These are phyloP conservation scores for Diphyllodes magnificus DNA, from an alignment of 2,113 vertebrate genomes.

Conservation along the genomic window DNA sequence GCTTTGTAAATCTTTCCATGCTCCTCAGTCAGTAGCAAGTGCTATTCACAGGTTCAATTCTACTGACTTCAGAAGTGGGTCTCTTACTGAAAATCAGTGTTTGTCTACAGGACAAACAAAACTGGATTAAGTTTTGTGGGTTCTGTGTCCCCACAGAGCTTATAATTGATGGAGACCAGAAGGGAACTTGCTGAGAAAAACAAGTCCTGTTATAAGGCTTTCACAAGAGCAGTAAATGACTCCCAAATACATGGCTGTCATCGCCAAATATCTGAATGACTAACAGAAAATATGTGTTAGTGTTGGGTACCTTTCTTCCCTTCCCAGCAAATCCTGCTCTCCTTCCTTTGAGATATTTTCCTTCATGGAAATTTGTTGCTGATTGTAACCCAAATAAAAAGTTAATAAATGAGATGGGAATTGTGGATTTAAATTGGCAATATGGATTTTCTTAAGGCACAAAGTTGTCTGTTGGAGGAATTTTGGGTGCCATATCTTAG, in stretches of 20 bases:
- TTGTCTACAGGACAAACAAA: constrained; percentile 35
- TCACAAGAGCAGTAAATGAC: background rate
- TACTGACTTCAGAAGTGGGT: constrained; percentile 13
- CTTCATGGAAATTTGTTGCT: background rate
- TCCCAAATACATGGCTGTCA: background rate
- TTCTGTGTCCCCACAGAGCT: background rate
- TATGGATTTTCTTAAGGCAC: background rate
- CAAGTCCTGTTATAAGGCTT: background rate
- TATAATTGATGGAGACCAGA: background rate
- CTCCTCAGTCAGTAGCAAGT: background rate
- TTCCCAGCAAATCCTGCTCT: background rate
- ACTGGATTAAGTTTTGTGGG: background rate
- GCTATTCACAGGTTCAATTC: constrained; percentile 9
- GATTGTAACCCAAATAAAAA: background rate
- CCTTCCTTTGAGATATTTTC: background rate
- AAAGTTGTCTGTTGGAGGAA: background rate
- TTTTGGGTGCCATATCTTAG: background rate
- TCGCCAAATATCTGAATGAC: background rate
- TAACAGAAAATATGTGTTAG: background rate
- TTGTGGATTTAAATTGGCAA: background rate
- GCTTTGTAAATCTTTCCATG: background rate
- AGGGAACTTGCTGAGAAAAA: background rate
- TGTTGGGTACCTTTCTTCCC: background rate
- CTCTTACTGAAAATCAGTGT: constrained; percentile 34
- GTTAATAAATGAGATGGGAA: background rate